Percentiles rank a stretch among this genome's conserved stretches.
Evolutionary conservation across 2,888 invertebrate genomes (phyloP).

Genomic region (Caenorhabditis virilis): DNA sequence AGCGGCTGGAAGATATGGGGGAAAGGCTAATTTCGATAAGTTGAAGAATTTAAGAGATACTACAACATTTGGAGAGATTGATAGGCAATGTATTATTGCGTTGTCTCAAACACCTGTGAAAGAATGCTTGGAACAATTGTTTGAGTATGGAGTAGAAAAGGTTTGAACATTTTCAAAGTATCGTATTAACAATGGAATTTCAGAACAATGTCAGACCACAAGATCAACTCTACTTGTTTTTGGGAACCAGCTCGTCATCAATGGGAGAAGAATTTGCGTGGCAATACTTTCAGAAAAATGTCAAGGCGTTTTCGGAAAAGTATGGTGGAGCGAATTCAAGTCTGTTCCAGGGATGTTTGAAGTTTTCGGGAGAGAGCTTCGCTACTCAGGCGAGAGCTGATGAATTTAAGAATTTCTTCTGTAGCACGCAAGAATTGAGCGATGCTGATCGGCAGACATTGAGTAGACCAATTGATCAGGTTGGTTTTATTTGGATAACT

Average conservation of each 20-base stretch:
- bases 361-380: conserved; percentile 28
- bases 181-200: conserved; percentile 3
- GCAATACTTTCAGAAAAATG: conserved; percentile 60
- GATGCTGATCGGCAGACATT: conserved; percentile 43
- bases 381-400: conserved; percentile 13
- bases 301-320: conserved; percentile 52
- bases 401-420: conserved; percentile 34
- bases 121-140: conserved; percentile 44
- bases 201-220: conserved; percentile 62
- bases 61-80: conserved; percentile 57
- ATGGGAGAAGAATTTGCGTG: conserved; percentile 57
- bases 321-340: conserved; percentile 59
- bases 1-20: conserved; percentile 49
- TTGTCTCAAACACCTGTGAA: conserved; percentile 49
- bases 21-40: conserved; percentile 41
- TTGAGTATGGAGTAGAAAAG: conserved; percentile 57
- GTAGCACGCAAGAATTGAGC: conserved; percentile 15
- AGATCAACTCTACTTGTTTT: conserved; percentile 51
- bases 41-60: conserved; percentile 55
- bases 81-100: conserved; percentile 51
- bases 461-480: conserved; percentile 61
- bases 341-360: conserved; percentile 54
- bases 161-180: conserved; percentile 9
- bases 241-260: conserved; percentile 37
- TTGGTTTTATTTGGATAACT: conserved; percentile 1